Base-by-base conservation (phyloP, 2,797 vertebrate genomes). In the Sebastes iracundus region DNA sequence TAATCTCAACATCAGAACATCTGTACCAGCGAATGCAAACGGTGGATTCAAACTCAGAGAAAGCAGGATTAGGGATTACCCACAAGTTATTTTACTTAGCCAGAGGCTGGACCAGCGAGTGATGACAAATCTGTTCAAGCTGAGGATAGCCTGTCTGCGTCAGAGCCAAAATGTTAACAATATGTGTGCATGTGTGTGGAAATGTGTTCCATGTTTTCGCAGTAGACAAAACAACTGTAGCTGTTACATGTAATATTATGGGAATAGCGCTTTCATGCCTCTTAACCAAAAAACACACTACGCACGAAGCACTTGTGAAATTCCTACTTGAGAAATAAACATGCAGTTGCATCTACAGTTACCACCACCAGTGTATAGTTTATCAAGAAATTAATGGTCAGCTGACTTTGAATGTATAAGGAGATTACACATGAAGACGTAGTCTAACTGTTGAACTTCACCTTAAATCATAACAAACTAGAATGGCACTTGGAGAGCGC, bases 91-190 rank as follows among this genome's bases (percentile, higher is more conserved):
- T 89, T 91, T 82, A 81, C 65, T 80, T 72, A 52, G 71, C 84
- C 74, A 59, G 62, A 32, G 83, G 76, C 79, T 82, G 81, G 72
- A 62, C 23, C 63, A 78, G 68, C 27, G 30, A 80, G 59, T 83
- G 71, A 81, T 80, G 69, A 87, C 84, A 91, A 91, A 93, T 91
- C 46, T 82, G 66, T 92, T 90, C 83, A 91, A 90, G 78, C 85
- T 91, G 90, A 87, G 80, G 90, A 78, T 76, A 90, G 72, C 59
- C 87, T 72, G 52, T 76, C 63, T 69, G 81, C 74, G 22, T 75
- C 72, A 69, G 63, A 82, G 71, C 66, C 71, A 83, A 88, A 86
- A 93, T 82, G 53, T 79, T 77, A 67, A 75, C 63, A 79, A 60
- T 64, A 63, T 74, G 60, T 75, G 61, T 69, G 56, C 55, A 28